Percentiles rank a stretch among this genome's conserved stretches.
Evolutionary conservation across 2,888 invertebrate genomes (phyloP).

Genomic region (Petrolisthes manimaculis): DNA sequence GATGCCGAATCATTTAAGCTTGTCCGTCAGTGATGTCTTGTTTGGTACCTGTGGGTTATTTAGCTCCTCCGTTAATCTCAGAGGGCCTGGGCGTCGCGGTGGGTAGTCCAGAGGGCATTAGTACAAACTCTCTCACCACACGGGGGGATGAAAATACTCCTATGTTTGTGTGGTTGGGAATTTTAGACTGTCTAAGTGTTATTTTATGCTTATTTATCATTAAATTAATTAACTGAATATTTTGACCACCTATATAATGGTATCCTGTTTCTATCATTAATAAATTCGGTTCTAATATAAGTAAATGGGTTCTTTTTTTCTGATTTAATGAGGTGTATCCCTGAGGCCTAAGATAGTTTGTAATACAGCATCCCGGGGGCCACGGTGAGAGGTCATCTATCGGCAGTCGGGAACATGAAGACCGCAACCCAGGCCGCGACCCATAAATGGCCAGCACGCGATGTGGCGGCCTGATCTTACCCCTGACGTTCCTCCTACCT

Average conservation of each 20-base stretch:
- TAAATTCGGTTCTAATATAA: too few relatives aligned
- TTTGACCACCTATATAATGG: too few relatives aligned
- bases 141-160: too few relatives aligned
- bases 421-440: background rate
- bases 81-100: background rate
- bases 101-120: background rate
- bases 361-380: background rate
- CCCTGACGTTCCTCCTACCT: background rate
- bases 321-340: too few relatives aligned
- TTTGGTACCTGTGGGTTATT: background rate
- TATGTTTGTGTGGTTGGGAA: too few relatives aligned
- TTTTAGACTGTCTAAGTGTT: too few relatives aligned
- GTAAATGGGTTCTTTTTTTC: too few relatives aligned
- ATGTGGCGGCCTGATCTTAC: background rate
- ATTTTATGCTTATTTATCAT: too few relatives aligned
- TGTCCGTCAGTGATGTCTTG: conserved; percentile 1
- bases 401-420: background rate
- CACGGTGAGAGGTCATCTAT: background rate
- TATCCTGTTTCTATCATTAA: too few relatives aligned
- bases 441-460: background rate
- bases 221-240: too few relatives aligned
- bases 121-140: too few relatives aligned
- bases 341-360: too few relatives aligned
- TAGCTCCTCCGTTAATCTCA: background rate
- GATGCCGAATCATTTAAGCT: background rate